Evolutionary conservation across 1,140 invertebrate genomes (phyloP), one percentile per base, ranked within the genome.

Genomic region (Galleria mellonella): DNA sequence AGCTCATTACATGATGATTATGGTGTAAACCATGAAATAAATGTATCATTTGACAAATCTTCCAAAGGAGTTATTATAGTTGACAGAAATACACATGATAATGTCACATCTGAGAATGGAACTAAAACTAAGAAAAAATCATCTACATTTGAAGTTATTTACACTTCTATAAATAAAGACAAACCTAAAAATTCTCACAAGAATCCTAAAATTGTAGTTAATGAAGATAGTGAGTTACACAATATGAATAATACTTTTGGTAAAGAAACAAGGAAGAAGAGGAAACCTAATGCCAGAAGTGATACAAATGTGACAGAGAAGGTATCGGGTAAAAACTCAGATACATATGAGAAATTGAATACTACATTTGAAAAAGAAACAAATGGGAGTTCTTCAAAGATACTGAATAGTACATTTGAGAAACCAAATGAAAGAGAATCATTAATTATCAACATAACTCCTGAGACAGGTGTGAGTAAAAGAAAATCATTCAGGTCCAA

Each of bases 1-100:
- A 83, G 72, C 59, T 65, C 63, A 36, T 6, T 31, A 8, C 30
- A 13, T 12, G 33, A 32, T 27, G 9, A 0, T 27, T 11, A 12
- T 11, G 32, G 41, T 36, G 14, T 17, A 17, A 15, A 10, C 6
- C 31, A 54, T 30, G 14, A 17, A 27, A 8, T 40, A 35, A 48
- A 43, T 44, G 9, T 12, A 1, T 41, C 51, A 14, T 49, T 45
- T 47, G 46, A 46, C 11, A 41, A 44, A 32, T 29, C 32, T 38
- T 33, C 23, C n/a, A n/a, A n/a, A n/a, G n/a, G n/a, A n/a, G n/a
- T n/a, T n/a, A n/a, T n/a, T n/a, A n/a, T n/a, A n/a, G n/a, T n/a
- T n/a, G 11, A 39, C 9, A 27, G 43, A 23, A 42, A 43, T 30
- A 55, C 46, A 17, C 49, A 42, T 49, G 51, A 49, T 11, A 6